Conservation (phyloP, 2,113 vertebrate genomes). For the Chionodraco myersi region DNA sequence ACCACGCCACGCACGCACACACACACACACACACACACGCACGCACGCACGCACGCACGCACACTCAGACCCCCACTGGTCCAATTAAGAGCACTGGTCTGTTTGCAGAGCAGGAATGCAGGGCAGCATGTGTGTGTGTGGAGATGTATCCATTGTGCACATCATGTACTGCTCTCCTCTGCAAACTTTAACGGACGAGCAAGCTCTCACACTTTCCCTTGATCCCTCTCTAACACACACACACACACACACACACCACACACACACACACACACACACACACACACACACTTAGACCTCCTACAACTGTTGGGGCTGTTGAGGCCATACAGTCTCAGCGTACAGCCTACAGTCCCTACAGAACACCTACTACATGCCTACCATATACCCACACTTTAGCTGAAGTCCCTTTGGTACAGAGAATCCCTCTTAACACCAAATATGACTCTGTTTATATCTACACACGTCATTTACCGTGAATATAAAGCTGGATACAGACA, state of each 20-base stretch:
- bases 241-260: not conserved
- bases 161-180: constrained; percentile 52
- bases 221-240: constrained; percentile 4
- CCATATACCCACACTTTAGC: not conserved
- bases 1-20: too few relatives aligned
- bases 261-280: not conserved
- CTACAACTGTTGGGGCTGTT: constrained; percentile 38
- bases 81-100: constrained; percentile 44
- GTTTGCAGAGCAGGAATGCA: constrained; percentile 41
- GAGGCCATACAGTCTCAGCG: constrained; percentile 23
- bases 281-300: constrained; percentile 23
- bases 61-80: constrained; percentile 21
- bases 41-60: not conserved
- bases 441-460: not conserved
- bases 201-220: too few relatives aligned
- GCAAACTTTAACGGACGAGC: constrained; percentile 58
- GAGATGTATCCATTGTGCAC: constrained; percentile 56
- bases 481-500: not conserved
- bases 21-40: not conserved
- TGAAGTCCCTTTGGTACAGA: not conserved
- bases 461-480: not conserved
- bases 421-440: not conserved
- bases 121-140: constrained; percentile 37
- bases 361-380: constrained; percentile 34
- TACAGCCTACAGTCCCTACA: constrained; percentile 3